Evolutionary conservation across 2,888 invertebrate genomes (phyloP).

Genomic region (Rotaria macrura): DNA sequence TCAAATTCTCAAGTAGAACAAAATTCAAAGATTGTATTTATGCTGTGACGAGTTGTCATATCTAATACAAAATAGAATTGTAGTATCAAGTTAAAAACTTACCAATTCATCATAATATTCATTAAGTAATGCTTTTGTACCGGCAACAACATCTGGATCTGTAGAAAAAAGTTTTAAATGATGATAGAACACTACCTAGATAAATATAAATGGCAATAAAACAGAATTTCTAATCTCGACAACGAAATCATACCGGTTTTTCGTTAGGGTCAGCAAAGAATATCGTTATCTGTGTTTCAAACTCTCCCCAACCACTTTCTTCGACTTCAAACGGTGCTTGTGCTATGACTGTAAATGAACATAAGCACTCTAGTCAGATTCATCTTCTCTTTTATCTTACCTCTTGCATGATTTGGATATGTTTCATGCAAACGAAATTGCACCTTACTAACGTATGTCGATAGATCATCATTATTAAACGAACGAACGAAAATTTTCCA

Average conservation of each 20-base stretch:
- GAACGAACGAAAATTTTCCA: constrained; percentile 31
- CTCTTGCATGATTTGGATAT: constrained; percentile 28
- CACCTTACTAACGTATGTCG: constrained; percentile 25
- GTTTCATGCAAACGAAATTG: constrained; percentile 33
- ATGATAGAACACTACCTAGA: constrained; percentile 80
- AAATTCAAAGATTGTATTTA: too few relatives aligned
- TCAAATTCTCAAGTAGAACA: too few relatives aligned
- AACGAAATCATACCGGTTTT: constrained; percentile 21
- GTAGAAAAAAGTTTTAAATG: constrained; percentile 85
- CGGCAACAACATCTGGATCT: constrained; percentile 51
- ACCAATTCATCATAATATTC: constrained; percentile 92
- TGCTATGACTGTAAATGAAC: background rate
- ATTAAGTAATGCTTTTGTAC: constrained; percentile 66
- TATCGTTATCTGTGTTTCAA: constrained; percentile 31
- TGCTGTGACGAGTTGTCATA: too few relatives aligned
- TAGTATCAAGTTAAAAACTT: constrained; percentile 33
- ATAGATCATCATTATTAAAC: constrained; percentile 30
- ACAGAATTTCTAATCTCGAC: background rate
- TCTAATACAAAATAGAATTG: too few relatives aligned
- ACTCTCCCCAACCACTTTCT: constrained; percentile 34
- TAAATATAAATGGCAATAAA: background rate
- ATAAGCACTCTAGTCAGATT: background rate
- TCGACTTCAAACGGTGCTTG: constrained; percentile 33
- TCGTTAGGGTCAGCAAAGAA: constrained; percentile 30
- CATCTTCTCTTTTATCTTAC: background rate